Evolutionary conservation across 1,140 invertebrate genomes (phyloP), one percentile per base, ranked within the genome.

Genomic region (Meloidogyne chitwoodi): DNA sequence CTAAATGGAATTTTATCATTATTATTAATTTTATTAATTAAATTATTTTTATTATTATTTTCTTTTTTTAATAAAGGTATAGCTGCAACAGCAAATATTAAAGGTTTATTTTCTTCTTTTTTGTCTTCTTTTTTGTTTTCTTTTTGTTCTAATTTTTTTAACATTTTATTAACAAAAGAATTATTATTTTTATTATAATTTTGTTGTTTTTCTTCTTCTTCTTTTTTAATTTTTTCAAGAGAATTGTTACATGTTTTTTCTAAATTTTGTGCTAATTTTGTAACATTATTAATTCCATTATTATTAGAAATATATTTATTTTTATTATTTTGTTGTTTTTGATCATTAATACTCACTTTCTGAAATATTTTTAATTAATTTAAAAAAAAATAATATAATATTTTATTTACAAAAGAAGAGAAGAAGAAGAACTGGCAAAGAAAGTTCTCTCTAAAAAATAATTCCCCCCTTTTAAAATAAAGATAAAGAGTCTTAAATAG

Each of bases 141-240:
- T 14, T 71, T 27, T 67, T 79, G 68, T 64, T 79, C 65, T 14
- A 79, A 44, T 24, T 44, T 78, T 61, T 76, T 48, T 26, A 79
- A 41, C 62, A 79, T 22, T 56, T 63, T 27, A 27, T 79, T 67
- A 29, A 79, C 77, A 27, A 24, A 19, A 38, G 24, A 31, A 63
- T 64, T 64, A 5, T 31, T 63, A 14, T 22, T 34, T 2, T 27
- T n/a, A 62, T 1, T 4, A n/a, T 6, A 1, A 26, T 48, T 0
- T 48, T 48, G 3, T 1, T 29, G 29, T 12, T 68, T 38, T 24
- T 27, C n/a, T 34, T 44, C 66, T 29, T 19, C 14, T 29, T 67
- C 38, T 22, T 61, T 5, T 11, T n/a, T 56, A 22, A 56, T 48
- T 48, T 41, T 70, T 41, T 22, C 14, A n/a, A 56, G 68, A 22